Percentiles rank a stretch among this genome's conserved stretches.
These are phyloP conservation scores for Cheilosia vernalis DNA, from an alignment of 2,888 invertebrate genomes.

Conservation along the genomic window DNA sequence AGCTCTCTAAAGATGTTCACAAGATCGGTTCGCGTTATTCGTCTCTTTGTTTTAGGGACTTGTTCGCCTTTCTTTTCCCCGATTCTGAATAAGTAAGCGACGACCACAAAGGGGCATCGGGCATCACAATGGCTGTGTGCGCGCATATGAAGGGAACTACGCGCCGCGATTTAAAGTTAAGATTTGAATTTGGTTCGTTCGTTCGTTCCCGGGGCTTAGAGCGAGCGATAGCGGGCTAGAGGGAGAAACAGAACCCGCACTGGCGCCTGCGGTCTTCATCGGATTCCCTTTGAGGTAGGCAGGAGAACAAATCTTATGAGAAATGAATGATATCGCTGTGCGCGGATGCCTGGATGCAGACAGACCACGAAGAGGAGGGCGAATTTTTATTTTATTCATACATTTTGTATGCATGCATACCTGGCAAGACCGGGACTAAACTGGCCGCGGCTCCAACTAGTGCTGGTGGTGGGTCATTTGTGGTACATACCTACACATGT, in stretches of 20 bases:
- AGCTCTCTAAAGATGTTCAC: constrained; percentile 65
- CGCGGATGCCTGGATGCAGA: constrained; percentile 30
- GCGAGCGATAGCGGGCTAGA: constrained; percentile 14
- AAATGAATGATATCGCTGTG: constrained; percentile 73
- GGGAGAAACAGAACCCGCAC: constrained; percentile 41
- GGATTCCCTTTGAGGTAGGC: constrained; percentile 72
- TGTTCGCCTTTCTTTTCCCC: constrained; percentile 49
- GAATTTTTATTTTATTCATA: constrained; percentile 73
- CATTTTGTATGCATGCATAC: constrained; percentile 71
- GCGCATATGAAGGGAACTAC: constrained; percentile 54
- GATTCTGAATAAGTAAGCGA: constrained; percentile 68
- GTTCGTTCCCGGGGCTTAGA: not conserved
- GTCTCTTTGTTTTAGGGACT: constrained; percentile 65
- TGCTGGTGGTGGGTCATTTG: constrained; percentile 72
- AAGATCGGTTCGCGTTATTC: constrained; percentile 55
- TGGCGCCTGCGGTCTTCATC: constrained; percentile 75
- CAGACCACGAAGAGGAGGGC: constrained; percentile 40
- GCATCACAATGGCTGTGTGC: constrained; percentile 30
- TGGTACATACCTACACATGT: constrained; percentile 73
- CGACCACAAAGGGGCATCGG: constrained; percentile 17
- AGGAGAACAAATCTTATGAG: constrained; percentile 74
- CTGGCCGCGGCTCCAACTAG: constrained; percentile 19
- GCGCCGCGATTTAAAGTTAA: constrained; percentile 75
- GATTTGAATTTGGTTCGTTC: constrained; percentile 65
- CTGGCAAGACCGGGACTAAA: constrained; percentile 25